Evolutionary conservation across 1,140 invertebrate genomes (phyloP), one percentile per base, ranked within the genome.

Genomic region (Heliconius nattereri): DNA sequence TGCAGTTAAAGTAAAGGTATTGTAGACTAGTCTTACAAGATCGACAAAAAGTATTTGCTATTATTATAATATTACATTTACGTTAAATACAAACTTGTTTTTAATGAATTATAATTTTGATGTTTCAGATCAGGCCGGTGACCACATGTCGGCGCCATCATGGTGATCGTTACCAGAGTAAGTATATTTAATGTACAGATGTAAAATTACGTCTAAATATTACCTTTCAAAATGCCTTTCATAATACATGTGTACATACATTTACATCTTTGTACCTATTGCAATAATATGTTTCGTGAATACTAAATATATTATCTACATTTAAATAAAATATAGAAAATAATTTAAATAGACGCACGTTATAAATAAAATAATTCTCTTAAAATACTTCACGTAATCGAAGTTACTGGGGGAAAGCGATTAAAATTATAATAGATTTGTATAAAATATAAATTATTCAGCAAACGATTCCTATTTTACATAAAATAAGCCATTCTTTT

Each of bases 81-180:
- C 7, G 23, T n/a, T 57, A 8, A 3, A 23, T 23, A n/a, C 2
- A 23, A 3, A 57, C 0, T 52, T 52, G 16, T 9, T 71, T 78
- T 49, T 80, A 3, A 45, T 37, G 7, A 60, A 57, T 72, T 70
- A 40, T 11, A 13, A 76, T 85, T 80, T 82, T 80, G 75, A 88
- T 81, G 57, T 90, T 94, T 49, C 90, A 94, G 93, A 90, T 93
- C 90, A 86, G 83, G 83, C 87, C 83, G 88, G 90, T 94, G 92
- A 94, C 91, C 92, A 93, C 90, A 95, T 94, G 91, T 94, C 92
- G 94, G 87, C 92, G 85, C 86, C 94, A 91, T 95, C 93, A 96
- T 96, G 96, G 96, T 96, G 95, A 96, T 96, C 94, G 96, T 96
- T 94, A 96, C 96, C 92, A 95, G 96, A 94, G 96, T 96, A 87